phyloP scores from a whole-genome alignment of 1,140 invertebrate genomes.

The Pseudomyrmex sp. region DNA sequence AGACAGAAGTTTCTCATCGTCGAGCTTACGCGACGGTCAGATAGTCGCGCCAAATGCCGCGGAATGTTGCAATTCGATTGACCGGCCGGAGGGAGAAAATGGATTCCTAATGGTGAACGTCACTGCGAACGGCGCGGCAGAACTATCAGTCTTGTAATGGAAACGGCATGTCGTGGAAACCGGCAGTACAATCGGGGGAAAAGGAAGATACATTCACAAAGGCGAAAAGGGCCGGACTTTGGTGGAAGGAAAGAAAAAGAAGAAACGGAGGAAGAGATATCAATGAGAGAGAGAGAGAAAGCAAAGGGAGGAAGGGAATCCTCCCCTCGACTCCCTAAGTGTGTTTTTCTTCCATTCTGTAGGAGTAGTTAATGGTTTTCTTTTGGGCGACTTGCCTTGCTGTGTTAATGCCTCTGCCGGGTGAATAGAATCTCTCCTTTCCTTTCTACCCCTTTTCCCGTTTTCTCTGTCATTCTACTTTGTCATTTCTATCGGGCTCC shows the following conservation, averaged over 20 bases:
- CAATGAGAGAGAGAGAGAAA: constrained; percentile 7
- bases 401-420: constrained; percentile 77
- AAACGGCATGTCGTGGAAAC: constrained; percentile 75
- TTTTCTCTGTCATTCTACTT: constrained; percentile 60
- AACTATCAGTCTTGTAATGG: constrained; percentile 82
- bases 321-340: constrained; percentile 69
- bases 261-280: not conserved
- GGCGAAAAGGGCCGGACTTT: not conserved
- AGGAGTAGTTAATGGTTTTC: constrained; percentile 84
- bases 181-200: constrained; percentile 29
- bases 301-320: constrained; percentile 43
- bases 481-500: not conserved
- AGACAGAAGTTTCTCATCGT: constrained; percentile 59
- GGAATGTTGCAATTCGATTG: constrained; percentile 60
- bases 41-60: constrained; percentile 52
- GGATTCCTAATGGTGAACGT: constrained; percentile 77
- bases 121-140: constrained; percentile 54
- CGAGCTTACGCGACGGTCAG: constrained; percentile 51
- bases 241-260: too few relatives aligned
- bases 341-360: constrained; percentile 82
- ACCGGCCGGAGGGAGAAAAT: constrained; percentile 69
- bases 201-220: constrained; percentile 54
- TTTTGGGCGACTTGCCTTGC: constrained; percentile 75
- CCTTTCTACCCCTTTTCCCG: not conserved
- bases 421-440: constrained; percentile 69